A percentile compares a stretch with the other conserved stretches of the same genome.
Evolutionary conservation across 2,888 invertebrate genomes (phyloP).

Genomic region (Oligia strigilis): DNA sequence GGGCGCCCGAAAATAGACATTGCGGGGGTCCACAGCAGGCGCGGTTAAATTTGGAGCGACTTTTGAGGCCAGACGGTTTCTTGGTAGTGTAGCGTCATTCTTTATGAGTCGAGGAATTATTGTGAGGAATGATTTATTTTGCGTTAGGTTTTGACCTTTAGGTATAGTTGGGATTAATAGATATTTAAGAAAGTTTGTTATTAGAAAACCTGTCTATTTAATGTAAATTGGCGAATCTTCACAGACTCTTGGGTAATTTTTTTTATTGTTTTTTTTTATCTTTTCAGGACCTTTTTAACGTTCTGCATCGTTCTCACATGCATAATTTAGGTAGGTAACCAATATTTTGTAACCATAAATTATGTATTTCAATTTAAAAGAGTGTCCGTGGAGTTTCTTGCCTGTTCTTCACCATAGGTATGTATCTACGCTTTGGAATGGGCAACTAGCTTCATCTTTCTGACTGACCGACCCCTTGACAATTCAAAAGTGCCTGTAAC

Average conservation of each 20-base stretch:
- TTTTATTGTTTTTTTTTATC: not conserved
- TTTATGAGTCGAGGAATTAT: not conserved
- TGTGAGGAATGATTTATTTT: conserved; percentile 1
- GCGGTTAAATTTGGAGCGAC: conserved; percentile 66
- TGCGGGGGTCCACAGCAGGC: conserved; percentile 71
- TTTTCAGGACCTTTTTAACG: not conserved
- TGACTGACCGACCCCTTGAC: not conserved
- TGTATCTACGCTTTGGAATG: not conserved
- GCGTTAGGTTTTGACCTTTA: not conserved
- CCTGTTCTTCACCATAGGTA: not conserved
- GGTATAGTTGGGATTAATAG: not conserved
- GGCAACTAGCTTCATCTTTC: not conserved
- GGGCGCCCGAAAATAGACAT: conserved; percentile 73
- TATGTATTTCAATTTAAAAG: not conserved
- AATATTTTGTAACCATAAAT: not conserved
- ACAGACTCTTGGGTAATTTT: not conserved
- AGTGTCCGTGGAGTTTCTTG: not conserved
- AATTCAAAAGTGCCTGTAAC: not conserved
- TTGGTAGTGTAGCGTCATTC: conserved; percentile 33
- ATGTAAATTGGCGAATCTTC: not conserved
- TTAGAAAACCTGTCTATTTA: not conserved
- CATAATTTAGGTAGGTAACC: not conserved
- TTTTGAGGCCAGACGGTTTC: conserved; percentile 63
- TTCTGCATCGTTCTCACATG: not conserved
- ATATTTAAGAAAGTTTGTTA: no score